Conservation (phyloP, 2,888 invertebrate species). For the Eilema depressum region DNA sequence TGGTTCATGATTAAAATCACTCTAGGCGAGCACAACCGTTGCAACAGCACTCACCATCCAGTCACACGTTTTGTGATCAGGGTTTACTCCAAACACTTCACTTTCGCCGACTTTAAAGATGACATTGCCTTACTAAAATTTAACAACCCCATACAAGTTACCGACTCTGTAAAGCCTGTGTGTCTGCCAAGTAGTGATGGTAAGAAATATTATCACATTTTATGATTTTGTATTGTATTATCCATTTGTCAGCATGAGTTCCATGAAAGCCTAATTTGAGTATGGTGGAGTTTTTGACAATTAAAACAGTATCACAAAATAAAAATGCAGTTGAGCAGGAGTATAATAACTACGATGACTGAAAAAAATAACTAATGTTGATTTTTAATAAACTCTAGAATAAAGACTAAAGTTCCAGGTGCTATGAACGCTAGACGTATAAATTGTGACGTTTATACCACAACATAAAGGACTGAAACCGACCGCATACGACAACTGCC, state of each 20-base stretch:
- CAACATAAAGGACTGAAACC: too few relatives aligned
- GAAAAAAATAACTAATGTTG: too few relatives aligned
- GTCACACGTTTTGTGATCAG: slow-evolving; percentile 92
- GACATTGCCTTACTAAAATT: slow-evolving; percentile 94
- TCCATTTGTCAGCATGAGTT: neutral
- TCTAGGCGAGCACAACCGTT: slow-evolving; percentile 94
- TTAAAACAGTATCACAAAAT: neutral
- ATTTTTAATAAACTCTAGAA: too few relatives aligned
- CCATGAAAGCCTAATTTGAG: too few relatives aligned
- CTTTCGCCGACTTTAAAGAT: slow-evolving; percentile 93
- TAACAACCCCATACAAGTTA: slow-evolving; percentile 92
- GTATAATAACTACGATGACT: too few relatives aligned
- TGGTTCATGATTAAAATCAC: slow-evolving; percentile 97
- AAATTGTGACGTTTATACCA: too few relatives aligned
- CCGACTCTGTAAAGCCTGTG: slow-evolving; percentile 92
- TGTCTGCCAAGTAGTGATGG: slow-evolving; percentile 91
- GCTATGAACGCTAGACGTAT: too few relatives aligned
- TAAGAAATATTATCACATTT: slow-evolving; percentile 49
- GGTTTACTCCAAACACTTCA: slow-evolving; percentile 92
- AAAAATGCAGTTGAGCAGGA: too few relatives aligned
- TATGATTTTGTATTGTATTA: neutral
- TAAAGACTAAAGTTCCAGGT: too few relatives aligned
- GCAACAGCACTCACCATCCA: slow-evolving; percentile 90
- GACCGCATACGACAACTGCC: too few relatives aligned
- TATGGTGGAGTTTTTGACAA: neutral